Conservation (phyloP, 1,140 invertebrate genomes). For the Radopholus similis region DNA sequence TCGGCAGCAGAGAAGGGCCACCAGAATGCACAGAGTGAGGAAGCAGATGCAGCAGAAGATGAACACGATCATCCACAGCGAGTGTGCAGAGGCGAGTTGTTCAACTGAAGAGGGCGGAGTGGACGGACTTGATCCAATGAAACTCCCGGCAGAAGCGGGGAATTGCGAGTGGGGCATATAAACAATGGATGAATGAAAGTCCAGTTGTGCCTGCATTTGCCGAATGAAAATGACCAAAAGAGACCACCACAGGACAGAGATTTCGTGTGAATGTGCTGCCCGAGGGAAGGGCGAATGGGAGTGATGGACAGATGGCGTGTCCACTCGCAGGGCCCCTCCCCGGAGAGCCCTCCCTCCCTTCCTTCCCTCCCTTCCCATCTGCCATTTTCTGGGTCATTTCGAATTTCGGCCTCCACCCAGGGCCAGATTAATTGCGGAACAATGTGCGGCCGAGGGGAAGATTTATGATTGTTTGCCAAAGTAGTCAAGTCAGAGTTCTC, state of each 20-base stretch:
- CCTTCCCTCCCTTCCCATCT: too few relatives aligned
- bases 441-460: neutral
- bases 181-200: neutral
- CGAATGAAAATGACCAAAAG: neutral
- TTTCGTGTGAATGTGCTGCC: neutral
- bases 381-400: too few relatives aligned
- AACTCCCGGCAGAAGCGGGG: neutral
- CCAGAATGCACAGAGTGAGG: neutral
- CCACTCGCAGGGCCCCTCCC: too few relatives aligned
- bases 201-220: too few relatives aligned
- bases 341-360: too few relatives aligned
- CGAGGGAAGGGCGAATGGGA: neutral
- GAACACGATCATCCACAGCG: conserved; percentile 8
- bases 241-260: neutral
- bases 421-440: neutral
- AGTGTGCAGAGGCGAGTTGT: neutral
- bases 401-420: too few relatives aligned
- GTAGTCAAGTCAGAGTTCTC: too few relatives aligned
- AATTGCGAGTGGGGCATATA: neutral
- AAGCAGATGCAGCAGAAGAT: conserved; percentile 1
- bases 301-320: too few relatives aligned
- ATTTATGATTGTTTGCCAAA: too few relatives aligned
- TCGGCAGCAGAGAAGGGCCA: neutral
- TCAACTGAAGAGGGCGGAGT: conserved; percentile 8
- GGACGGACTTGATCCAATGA: neutral